phyloP scores from a whole-genome alignment of 1,140 invertebrate genomes.

The Steinernema feltiae region DNA sequence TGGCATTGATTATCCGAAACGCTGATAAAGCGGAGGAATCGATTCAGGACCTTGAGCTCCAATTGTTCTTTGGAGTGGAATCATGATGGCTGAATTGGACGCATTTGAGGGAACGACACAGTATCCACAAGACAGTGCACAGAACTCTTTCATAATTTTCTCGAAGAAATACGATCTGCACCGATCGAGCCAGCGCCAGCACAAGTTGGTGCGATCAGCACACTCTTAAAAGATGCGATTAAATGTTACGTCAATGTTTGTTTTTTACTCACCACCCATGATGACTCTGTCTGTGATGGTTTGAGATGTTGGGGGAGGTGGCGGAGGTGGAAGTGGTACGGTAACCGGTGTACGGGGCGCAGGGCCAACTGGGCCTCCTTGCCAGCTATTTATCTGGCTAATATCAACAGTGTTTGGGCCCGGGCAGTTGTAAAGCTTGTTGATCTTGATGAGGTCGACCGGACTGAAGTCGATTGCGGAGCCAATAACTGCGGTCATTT shows the following conservation, averaged over 20 bases:
- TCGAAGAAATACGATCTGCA: slow-evolving; percentile 49
- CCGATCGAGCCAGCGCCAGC: slow-evolving; percentile 48
- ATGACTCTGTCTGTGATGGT: neutral
- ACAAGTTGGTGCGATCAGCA: slow-evolving; percentile 47
- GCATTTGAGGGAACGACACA: slow-evolving; percentile 5
- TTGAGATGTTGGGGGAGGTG: neutral
- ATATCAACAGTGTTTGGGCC: neutral
- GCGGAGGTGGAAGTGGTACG: neutral
- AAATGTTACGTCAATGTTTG: neutral
- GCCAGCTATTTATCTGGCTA: neutral
- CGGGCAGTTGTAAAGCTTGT: slow-evolving; percentile 50
- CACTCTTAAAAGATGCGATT: slow-evolving; percentile 37
- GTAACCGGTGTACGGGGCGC: neutral
- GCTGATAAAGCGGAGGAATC: neutral
- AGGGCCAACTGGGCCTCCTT: neutral
- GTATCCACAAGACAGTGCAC: slow-evolving; percentile 35
- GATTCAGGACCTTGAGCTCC: neutral
- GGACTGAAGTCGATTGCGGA: slow-evolving; percentile 56
- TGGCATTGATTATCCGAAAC: slow-evolving; percentile 7
- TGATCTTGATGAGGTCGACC: slow-evolving; percentile 52
- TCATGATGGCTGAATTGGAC: neutral
- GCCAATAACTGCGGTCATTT: slow-evolving; percentile 54
- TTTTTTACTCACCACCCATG: neutral
- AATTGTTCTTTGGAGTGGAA: neutral
- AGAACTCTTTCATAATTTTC: slow-evolving; percentile 54